A percentile compares a stretch with the other conserved stretches of the same genome.
These are phyloP conservation scores for Numenius arquata DNA, from an alignment of 2,113 vertebrate species.

Conservation along the genomic window DNA sequence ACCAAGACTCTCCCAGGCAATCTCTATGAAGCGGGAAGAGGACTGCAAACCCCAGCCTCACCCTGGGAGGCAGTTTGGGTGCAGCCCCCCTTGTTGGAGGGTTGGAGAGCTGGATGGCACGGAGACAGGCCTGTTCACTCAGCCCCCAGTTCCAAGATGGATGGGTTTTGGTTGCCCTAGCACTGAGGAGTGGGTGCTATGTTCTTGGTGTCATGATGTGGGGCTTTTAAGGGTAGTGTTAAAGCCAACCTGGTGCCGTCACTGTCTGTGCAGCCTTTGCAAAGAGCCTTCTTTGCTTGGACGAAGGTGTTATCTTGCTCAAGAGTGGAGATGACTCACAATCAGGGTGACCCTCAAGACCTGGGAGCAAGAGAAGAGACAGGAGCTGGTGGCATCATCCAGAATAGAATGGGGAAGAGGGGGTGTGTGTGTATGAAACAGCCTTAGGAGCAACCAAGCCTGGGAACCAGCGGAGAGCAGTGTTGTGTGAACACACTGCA, in stretches of 20 bases:
- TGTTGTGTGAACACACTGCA: not conserved
- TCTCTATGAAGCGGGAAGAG: not conserved
- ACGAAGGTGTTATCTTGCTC: not conserved
- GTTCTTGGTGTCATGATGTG: not conserved
- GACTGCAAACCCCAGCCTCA: not conserved
- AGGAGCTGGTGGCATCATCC: not conserved
- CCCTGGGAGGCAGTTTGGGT: not conserved
- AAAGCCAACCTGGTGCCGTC: not conserved
- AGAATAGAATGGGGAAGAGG: not conserved
- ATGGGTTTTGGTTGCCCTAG: not conserved
- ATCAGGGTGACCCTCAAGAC: not conserved
- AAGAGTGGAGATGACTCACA: not conserved
- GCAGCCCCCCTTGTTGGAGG: not conserved
- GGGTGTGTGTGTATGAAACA: not conserved
- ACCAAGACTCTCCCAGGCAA: not conserved
- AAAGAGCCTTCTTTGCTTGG: not conserved
- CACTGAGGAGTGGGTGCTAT: not conserved
- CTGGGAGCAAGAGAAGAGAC: not conserved
- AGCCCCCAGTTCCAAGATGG: not conserved
- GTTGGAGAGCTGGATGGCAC: not conserved
- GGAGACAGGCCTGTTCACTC: rapidly evolving
- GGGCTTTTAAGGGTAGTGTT: not conserved
- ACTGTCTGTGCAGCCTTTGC: not conserved
- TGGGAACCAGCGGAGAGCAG: not conserved
- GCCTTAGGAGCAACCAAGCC: not conserved